Evolutionary conservation across 2,797 vertebrate genomes (phyloP).

Genomic region (Danionella dracula): DNA sequence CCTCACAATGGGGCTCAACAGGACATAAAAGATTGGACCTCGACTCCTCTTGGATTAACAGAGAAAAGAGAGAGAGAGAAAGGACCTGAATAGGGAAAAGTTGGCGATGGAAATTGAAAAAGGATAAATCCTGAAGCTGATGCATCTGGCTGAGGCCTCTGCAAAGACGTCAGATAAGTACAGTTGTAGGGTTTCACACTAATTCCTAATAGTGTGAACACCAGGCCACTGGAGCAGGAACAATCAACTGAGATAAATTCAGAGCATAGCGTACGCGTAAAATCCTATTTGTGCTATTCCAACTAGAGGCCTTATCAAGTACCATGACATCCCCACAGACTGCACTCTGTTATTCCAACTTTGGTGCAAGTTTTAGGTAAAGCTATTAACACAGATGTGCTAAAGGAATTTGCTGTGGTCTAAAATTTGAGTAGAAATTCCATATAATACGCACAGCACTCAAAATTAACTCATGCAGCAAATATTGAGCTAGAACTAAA

Average conservation of each 20-base stretch:
- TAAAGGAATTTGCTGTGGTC: constrained; percentile 2
- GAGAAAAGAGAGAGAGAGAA: constrained; percentile 21
- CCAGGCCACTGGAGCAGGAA: constrained; percentile 28
- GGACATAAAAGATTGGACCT: constrained; percentile 41
- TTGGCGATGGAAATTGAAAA: constrained; percentile 25
- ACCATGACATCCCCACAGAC: neutral
- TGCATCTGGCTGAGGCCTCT: constrained; percentile 47
- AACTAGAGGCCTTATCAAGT: constrained; percentile 6
- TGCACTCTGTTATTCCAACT: constrained; percentile 15
- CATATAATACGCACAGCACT: neutral
- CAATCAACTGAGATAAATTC: constrained; percentile 37
- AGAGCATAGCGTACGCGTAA: constrained; percentile 34
- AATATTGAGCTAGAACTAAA: neutral
- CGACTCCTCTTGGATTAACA: constrained; percentile 41
- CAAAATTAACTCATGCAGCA: neutral
- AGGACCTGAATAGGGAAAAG: neutral
- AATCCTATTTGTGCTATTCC: constrained; percentile 36
- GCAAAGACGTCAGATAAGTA: constrained; percentile 63
- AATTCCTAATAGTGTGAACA: constrained; percentile 51
- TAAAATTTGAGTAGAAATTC: constrained; percentile 1
- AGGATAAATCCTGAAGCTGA: constrained; percentile 34
- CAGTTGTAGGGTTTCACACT: constrained; percentile 54
- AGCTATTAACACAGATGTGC: constrained; percentile 29
- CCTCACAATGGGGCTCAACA: constrained; percentile 50
- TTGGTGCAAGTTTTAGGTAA: constrained; percentile 1